These are phyloP conservation scores for Caradrina kadenii DNA, from an alignment of 2,888 invertebrate genomes.

Conservation along the genomic window DNA sequence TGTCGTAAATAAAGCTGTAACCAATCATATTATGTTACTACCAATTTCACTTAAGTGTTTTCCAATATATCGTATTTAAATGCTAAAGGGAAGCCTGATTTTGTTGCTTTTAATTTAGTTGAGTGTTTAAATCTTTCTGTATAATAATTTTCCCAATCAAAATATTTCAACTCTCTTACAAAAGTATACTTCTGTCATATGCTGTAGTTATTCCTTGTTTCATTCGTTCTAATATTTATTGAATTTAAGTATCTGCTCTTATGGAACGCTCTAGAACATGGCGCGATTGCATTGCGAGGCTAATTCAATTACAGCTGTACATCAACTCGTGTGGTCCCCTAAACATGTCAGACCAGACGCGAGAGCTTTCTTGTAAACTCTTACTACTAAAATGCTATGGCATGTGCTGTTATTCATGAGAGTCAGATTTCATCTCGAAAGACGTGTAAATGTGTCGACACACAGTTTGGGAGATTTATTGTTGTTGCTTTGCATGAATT, in stretches of 20 bases:
- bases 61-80: constrained; percentile 20
- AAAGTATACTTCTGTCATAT: constrained; percentile 11
- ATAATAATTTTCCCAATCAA: background rate
- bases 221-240: constrained; percentile 41
- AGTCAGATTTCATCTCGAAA: constrained; percentile 82
- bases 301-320: constrained; percentile 59
- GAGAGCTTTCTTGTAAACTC: constrained; percentile 71
- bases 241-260: constrained; percentile 46
- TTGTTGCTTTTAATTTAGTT: constrained; percentile 10
- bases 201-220: constrained; percentile 16
- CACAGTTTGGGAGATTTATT: constrained; percentile 81
- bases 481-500: constrained; percentile 79
- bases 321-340: constrained; percentile 78
- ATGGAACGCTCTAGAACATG: constrained; percentile 36
- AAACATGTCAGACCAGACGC: constrained; percentile 70
- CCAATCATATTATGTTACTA: constrained; percentile 41
- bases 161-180: constrained; percentile 25
- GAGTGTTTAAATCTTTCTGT: background rate
- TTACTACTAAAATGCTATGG: constrained; percentile 79
- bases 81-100: background rate
- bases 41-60: constrained; percentile 27
- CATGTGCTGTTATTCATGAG: constrained; percentile 80
- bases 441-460: constrained; percentile 80
- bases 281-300: constrained; percentile 45
- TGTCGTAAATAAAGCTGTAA: constrained; percentile 47